A percentile compares a stretch with the other conserved stretches of the same genome.
Evolutionary conservation across 2,888 invertebrate genomes (phyloP).

Genomic region (Rhyacophila evoluta): DNA sequence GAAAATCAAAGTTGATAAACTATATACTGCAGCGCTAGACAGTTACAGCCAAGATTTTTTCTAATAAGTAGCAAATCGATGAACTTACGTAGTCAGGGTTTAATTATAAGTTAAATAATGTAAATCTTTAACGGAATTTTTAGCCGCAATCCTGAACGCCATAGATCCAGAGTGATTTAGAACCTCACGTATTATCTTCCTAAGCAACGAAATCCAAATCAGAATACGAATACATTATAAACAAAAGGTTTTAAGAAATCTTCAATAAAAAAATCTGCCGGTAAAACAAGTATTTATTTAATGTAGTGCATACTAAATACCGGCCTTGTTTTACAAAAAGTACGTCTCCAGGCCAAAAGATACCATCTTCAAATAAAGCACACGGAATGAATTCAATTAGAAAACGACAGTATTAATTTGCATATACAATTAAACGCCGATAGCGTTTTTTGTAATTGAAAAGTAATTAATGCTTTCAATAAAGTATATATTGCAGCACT

Average conservation of each 20-base stretch:
- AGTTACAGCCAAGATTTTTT: no score
- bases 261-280: neutral
- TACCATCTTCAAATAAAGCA: neutral
- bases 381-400: neutral
- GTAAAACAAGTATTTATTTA: neutral
- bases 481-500: neutral
- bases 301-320: neutral
- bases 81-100: no score
- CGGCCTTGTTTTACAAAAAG: neutral
- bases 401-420: neutral
- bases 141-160: no score
- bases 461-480: neutral
- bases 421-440: neutral
- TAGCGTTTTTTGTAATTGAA: conserved; percentile 2
- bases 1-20: no score
- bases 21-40: no score
- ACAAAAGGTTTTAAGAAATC: neutral
- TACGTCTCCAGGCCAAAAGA: neutral
- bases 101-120: no score
- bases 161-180: no score
- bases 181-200: no score
- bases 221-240: no score
- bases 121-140: no score
- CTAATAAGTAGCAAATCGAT: no score
- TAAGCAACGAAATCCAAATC: no score